These are phyloP conservation scores for Drosophila azteca DNA, from an alignment of 1,140 invertebrate species.

Conservation along the genomic window DNA sequence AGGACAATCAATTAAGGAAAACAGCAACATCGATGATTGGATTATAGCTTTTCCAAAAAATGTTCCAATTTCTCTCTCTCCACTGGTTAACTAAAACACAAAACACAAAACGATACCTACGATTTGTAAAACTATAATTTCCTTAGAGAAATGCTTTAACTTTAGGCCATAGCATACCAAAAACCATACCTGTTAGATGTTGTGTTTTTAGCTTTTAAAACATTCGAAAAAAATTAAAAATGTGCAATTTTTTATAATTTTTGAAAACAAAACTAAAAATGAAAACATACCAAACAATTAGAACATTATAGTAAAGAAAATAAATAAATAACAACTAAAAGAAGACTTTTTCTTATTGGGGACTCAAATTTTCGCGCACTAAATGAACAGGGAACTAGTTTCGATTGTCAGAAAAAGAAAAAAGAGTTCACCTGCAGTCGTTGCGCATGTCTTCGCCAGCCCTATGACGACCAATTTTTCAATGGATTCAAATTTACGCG, in stretches of 20 bases:
- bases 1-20: slow-evolving; percentile 73
- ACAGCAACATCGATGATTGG: slow-evolving; percentile 50
- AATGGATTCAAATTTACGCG: too few species aligned
- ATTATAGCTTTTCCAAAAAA: slow-evolving; percentile 18
- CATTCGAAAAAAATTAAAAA: slow-evolving; percentile 10
- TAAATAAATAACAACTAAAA: slow-evolving; percentile 18
- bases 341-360: too few species aligned
- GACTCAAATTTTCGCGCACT: too few species aligned
- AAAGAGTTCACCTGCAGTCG: too few species aligned
- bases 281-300: slow-evolving; percentile 44
- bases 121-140: slow-evolving; percentile 1
- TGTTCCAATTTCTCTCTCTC: slow-evolving; percentile 2
- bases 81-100: slow-evolving; percentile 49
- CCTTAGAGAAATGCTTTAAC: slow-evolving; percentile 20
- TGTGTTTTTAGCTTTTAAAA: too few species aligned
- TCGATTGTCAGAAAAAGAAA: too few species aligned
- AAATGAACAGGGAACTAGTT: too few species aligned
- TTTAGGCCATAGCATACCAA: background rate
- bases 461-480: too few species aligned
- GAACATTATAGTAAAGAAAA: slow-evolving; percentile 65
- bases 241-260: slow-evolving; percentile 61
- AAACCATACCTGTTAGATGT: slow-evolving; percentile 10
- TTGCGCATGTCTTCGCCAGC: too few species aligned
- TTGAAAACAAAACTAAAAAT: slow-evolving; percentile 27
- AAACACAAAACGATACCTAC: slow-evolving; percentile 15